Conservation (phyloP, 2,797 vertebrate species). For the Esox lucius region DNA sequence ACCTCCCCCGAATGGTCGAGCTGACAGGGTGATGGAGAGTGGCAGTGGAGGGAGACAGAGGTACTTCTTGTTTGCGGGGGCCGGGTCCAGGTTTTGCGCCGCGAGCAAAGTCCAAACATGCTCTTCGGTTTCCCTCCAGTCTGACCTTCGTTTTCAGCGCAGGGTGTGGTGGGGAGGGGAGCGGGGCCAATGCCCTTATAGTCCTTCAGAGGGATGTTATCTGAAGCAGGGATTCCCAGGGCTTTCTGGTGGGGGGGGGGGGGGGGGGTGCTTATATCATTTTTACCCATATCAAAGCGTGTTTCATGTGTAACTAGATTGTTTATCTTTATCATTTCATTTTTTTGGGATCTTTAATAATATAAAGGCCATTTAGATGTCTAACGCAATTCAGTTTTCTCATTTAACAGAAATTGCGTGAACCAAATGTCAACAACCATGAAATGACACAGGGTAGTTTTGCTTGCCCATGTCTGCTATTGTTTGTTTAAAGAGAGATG, state of each 20-base stretch:
- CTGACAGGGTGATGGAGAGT: slow-evolving; percentile 61
- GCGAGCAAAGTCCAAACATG: slow-evolving; percentile 39
- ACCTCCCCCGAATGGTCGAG: slow-evolving; percentile 43
- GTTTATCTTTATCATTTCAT: too few relatives aligned
- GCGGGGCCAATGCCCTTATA: slow-evolving; percentile 30
- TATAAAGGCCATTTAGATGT: too few relatives aligned
- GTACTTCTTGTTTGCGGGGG: slow-evolving; percentile 45
- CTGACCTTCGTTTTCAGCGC: slow-evolving; percentile 36
- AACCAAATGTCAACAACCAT: too few relatives aligned
- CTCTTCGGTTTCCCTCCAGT: slow-evolving; percentile 20
- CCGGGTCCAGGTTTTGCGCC: slow-evolving; percentile 38
- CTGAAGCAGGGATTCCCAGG: not conserved
- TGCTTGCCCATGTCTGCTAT: too few relatives aligned
- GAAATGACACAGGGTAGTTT: too few relatives aligned
- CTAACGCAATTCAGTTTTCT: too few relatives aligned
- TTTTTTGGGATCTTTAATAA: too few relatives aligned
- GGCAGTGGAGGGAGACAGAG: slow-evolving; percentile 47
- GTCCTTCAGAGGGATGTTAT: not conserved
- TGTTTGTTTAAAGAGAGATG: too few relatives aligned
- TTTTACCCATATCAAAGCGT: not conserved
- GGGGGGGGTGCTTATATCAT: too few relatives aligned
- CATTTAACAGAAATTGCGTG: too few relatives aligned
- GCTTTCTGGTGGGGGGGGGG: not conserved
- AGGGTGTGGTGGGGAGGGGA: slow-evolving; percentile 14
- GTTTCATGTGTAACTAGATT: too few relatives aligned